Percentiles rank a stretch among this genome's conserved stretches.
These are phyloP conservation scores for Drosophila miranda DNA, from an alignment of 1,140 invertebrate species.

Conservation along the genomic window DNA sequence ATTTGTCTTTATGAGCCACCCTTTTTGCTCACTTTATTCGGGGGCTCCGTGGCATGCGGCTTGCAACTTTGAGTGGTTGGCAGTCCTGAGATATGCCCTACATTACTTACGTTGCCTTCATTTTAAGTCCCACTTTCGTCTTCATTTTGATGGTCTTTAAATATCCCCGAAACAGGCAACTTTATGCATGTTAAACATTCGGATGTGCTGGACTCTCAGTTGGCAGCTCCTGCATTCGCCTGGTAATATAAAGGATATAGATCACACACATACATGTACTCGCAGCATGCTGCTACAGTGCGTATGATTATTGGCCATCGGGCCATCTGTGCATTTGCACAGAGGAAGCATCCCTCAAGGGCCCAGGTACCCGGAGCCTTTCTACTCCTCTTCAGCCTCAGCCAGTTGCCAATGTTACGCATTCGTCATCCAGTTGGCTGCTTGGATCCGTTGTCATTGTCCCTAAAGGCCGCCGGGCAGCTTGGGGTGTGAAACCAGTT, in stretches of 20 bases:
- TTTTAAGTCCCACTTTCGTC: slow-evolving; percentile 47
- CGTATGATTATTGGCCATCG: background rate
- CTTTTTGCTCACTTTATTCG: slow-evolving; percentile 28
- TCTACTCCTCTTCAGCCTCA: background rate
- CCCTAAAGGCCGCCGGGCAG: too few species aligned
- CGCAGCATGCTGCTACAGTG: background rate
- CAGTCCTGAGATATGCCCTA: slow-evolving; percentile 55
- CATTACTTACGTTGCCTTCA: slow-evolving; percentile 33
- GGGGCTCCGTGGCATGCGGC: slow-evolving; percentile 19
- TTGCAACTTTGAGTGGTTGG: slow-evolving; percentile 49
- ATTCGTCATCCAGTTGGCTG: slow-evolving; percentile 6
- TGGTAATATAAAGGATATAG: slow-evolving; percentile 29
- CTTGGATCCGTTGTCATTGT: too few species aligned
- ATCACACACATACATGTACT: slow-evolving; percentile 1
- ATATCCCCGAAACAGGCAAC: slow-evolving; percentile 37
- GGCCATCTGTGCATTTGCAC: slow-evolving; percentile 6
- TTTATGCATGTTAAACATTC: too few species aligned
- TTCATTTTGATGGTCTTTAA: slow-evolving; percentile 60
- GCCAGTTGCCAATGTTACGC: too few species aligned
- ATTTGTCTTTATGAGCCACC: slow-evolving; percentile 57
- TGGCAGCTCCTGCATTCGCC: background rate
- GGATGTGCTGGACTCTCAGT: slow-evolving; percentile 7
- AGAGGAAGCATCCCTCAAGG: slow-evolving; percentile 8
- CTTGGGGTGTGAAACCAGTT: too few species aligned
- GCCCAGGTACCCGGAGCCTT: too few species aligned